A percentile compares a stretch with the other conserved stretches of the same genome.
Conservation (phyloP, 2,113 vertebrate genomes). For the Callaeas wilsoni region DNA sequence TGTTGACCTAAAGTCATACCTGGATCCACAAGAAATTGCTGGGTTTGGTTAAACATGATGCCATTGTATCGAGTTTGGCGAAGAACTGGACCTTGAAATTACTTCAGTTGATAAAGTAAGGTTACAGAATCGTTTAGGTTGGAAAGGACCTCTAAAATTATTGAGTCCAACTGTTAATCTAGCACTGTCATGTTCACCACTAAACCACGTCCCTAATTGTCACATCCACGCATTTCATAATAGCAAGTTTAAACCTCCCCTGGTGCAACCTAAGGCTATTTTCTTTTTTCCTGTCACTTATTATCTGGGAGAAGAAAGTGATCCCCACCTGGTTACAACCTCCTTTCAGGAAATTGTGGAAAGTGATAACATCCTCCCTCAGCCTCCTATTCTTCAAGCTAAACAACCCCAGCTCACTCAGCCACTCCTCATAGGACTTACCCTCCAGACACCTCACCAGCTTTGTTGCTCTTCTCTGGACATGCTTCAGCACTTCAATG, state of each 20-base stretch:
- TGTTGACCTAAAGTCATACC: neutral
- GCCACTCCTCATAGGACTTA: neutral
- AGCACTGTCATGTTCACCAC: neutral
- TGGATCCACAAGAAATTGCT: neutral
- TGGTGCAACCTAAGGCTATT: neutral
- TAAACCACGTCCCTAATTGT: neutral
- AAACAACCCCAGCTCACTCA: neutral
- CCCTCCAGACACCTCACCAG: neutral
- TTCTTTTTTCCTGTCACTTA: neutral
- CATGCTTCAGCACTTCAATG: neutral
- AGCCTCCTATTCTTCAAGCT: neutral
- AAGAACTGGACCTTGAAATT: neutral
- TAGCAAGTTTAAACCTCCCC: neutral
- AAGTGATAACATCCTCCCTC: neutral
- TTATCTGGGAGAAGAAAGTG: neutral
- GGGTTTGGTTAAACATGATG: neutral
- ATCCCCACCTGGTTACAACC: neutral
- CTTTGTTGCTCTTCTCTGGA: neutral
- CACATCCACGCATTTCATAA: neutral
- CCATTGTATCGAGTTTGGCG: fast-evolving
- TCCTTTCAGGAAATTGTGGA: neutral
- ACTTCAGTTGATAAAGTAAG: neutral
- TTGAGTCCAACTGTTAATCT: neutral
- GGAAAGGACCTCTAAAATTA: neutral
- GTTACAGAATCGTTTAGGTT: neutral